Evolutionary conservation across 2,113 vertebrate species (phyloP).

Genomic region (Nansenia antarctica): DNA sequence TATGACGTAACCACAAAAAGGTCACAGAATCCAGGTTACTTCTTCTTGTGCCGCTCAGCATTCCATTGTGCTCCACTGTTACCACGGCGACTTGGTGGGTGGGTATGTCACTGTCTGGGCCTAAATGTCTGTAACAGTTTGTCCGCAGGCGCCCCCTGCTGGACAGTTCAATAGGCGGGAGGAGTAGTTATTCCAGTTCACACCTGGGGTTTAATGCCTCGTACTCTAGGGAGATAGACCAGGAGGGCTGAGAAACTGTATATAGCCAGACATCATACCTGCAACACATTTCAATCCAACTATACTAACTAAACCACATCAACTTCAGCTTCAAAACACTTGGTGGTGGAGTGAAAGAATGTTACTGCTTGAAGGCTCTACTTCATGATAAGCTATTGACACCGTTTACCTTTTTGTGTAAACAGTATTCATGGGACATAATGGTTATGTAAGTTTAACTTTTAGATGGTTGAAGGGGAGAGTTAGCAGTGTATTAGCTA

Average conservation of each 20-base stretch:
- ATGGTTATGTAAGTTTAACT: constrained; percentile 5
- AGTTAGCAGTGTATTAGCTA: neutral
- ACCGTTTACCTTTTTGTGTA: neutral
- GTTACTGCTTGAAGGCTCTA: constrained; percentile 5
- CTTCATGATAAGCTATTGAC: neutral
- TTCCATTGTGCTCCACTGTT: constrained; percentile 65
- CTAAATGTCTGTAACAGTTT: constrained; percentile 48
- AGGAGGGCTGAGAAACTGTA: constrained; percentile 41
- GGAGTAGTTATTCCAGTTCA: constrained; percentile 24
- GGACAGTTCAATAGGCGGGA: constrained; percentile 33
- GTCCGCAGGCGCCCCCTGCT: constrained; percentile 43
- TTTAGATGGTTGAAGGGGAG: neutral
- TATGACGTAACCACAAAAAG: constrained; percentile 59
- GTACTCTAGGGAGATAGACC: constrained; percentile 5
- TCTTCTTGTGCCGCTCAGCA: constrained; percentile 61
- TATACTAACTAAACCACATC: constrained; percentile 18
- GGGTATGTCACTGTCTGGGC: constrained; percentile 50
- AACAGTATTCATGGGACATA: neutral
- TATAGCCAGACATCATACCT: constrained; percentile 34
- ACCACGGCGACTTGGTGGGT: constrained; percentile 52
- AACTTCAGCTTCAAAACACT: constrained; percentile 28
- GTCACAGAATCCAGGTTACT: constrained; percentile 60
- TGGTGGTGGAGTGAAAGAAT: constrained; percentile 8
- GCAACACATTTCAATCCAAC: constrained; percentile 29
- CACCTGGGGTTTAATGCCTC: constrained; percentile 18